A percentile compares a stretch with the other conserved stretches of the same genome.
phyloP scores from a whole-genome alignment of 2,113 vertebrate species.

The Mesocricetus auratus region DNA sequence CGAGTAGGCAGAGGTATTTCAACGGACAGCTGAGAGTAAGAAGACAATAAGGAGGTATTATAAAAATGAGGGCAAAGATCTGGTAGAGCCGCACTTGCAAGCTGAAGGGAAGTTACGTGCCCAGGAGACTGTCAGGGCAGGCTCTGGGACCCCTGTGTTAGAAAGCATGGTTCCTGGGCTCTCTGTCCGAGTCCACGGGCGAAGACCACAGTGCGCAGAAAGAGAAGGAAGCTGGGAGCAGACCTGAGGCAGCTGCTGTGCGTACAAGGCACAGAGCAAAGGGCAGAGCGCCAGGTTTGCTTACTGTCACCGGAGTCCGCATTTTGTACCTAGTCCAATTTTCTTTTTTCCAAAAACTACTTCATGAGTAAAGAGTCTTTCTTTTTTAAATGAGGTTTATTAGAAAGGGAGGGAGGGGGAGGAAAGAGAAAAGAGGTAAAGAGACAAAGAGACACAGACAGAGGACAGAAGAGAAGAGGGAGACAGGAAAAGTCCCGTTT shows the following conservation, averaged over 20 bases:
- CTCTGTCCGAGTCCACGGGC: not conserved
- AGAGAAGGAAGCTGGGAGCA: not conserved
- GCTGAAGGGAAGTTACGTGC: not conserved
- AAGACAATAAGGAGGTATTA: slow-evolving; percentile 80
- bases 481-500: too few relatives aligned
- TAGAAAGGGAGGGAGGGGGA: too few relatives aligned
- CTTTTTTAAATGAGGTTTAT: too few relatives aligned
- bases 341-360: slow-evolving; percentile 33
- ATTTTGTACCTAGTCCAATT: not conserved
- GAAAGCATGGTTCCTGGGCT: not conserved
- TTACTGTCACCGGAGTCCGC: not conserved
- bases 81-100: not conserved
- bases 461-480: too few relatives aligned
- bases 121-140: not conserved
- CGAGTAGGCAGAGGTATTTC: slow-evolving; percentile 82
- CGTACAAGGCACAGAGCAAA: not conserved
- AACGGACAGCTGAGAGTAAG: slow-evolving; percentile 81
- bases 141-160: not conserved
- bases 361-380: not conserved
- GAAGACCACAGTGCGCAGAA: not conserved
- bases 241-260: too few relatives aligned
- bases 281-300: too few relatives aligned
- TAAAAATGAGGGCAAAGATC: slow-evolving; percentile 61
- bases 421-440: too few relatives aligned
- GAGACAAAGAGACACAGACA: too few relatives aligned